A percentile compares a stretch with the other conserved stretches of the same genome.
phyloP scores from a whole-genome alignment of 1,140 invertebrate species.

The Telenomus remus region DNA sequence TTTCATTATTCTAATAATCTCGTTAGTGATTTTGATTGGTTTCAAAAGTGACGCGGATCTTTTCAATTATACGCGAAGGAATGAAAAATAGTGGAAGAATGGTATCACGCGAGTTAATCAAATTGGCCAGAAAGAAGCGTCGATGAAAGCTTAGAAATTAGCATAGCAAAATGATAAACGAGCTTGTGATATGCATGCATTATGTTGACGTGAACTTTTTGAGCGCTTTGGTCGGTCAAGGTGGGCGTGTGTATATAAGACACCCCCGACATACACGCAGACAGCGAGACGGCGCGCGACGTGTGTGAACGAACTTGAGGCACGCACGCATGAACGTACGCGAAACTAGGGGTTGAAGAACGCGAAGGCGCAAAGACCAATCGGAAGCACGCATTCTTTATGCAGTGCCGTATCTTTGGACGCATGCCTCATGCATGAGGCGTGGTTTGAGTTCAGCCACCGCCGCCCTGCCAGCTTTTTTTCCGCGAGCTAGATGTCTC shows the following conservation, averaged over 20 bases:
- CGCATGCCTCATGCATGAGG: constrained; percentile 68
- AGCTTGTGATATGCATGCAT: constrained; percentile 49
- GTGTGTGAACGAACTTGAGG: constrained; percentile 37
- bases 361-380: constrained; percentile 68
- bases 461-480: constrained; percentile 48
- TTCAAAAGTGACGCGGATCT: no score
- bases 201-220: constrained; percentile 29
- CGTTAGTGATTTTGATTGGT: no score
- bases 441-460: constrained; percentile 68
- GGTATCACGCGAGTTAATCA: no score
- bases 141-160: no score
- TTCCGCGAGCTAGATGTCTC: constrained; percentile 17
- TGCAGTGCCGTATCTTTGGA: constrained; percentile 67
- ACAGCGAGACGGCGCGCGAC: constrained; percentile 2
- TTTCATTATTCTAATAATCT: no score
- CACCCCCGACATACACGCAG: constrained; percentile 18
- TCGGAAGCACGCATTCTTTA: constrained; percentile 74
- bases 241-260: constrained; percentile 55
- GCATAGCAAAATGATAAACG: background rate
- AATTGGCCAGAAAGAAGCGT: background rate
- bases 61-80: no score
- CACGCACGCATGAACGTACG: constrained; percentile 55
- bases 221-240: constrained; percentile 21
- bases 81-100: no score
- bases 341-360: constrained; percentile 57